A percentile compares a stretch with the other conserved stretches of the same genome.
Conservation (phyloP, 2,797 vertebrate genomes). For the Atherinosoma microstoma region DNA sequence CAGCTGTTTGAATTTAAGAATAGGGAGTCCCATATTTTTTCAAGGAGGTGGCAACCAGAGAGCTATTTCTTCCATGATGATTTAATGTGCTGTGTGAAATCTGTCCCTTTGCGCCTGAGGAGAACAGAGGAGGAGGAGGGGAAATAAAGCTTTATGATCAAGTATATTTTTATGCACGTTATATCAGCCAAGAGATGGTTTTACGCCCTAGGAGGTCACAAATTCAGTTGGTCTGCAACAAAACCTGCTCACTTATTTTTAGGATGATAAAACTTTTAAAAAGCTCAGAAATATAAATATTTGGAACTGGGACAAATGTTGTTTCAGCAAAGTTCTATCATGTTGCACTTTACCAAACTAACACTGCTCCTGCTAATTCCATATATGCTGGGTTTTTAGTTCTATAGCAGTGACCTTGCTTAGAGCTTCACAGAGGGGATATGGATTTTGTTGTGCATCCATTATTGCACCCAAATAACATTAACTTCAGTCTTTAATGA, state of each 20-base stretch:
- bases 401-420: not conserved
- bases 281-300: not conserved
- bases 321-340: not conserved
- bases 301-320: not conserved
- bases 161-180: slow-evolving; percentile 26
- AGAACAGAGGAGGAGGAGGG: slow-evolving; percentile 22
- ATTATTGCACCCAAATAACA: not conserved
- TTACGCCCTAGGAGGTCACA: slow-evolving; percentile 29
- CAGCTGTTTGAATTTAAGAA: slow-evolving; percentile 69
- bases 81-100: slow-evolving; percentile 55
- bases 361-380: not conserved
- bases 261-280: slow-evolving; percentile 16
- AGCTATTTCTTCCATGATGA: slow-evolving; percentile 56
- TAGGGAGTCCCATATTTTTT: slow-evolving; percentile 43
- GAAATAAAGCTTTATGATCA: slow-evolving; percentile 26
- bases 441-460: not conserved
- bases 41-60: slow-evolving; percentile 42
- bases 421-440: not conserved
- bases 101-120: slow-evolving; percentile 30
- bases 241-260: slow-evolving; percentile 13
- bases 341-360: not conserved
- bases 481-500: not conserved
- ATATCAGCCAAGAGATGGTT: slow-evolving; percentile 33
- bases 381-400: not conserved
- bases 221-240: slow-evolving; percentile 21